Evolutionary conservation across 2,113 vertebrate genomes (phyloP).

Genomic region (Seriola quinqueradiata): DNA sequence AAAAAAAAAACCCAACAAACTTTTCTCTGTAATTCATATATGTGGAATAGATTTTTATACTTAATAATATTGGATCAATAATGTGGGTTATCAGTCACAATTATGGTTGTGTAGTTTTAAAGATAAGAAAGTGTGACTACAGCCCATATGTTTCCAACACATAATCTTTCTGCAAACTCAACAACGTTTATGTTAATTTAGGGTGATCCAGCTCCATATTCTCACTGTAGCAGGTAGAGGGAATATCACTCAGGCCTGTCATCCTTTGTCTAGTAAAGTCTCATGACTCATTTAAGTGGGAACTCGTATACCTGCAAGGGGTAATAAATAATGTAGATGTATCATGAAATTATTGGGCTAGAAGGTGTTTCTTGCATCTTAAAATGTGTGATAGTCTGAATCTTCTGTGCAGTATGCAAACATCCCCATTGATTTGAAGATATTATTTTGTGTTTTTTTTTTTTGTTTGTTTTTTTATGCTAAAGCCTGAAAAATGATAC

Average conservation of each 20-base stretch:
- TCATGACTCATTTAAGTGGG: slow-evolving; percentile 71
- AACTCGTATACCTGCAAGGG: slow-evolving; percentile 70
- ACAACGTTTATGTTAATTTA: slow-evolving; percentile 44
- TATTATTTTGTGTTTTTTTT: neutral
- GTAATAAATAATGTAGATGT: slow-evolving; percentile 71
- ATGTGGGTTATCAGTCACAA: slow-evolving; percentile 9
- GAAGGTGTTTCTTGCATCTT: slow-evolving; percentile 53
- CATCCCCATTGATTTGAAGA: slow-evolving; percentile 4
- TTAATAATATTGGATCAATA: neutral
- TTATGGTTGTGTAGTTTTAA: neutral
- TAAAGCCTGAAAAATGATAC: slow-evolving; percentile 12
- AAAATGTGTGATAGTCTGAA: slow-evolving; percentile 30
- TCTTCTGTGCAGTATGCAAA: slow-evolving; percentile 25
- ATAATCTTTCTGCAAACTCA: neutral
- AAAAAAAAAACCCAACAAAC: neutral
- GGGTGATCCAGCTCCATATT: slow-evolving; percentile 24
- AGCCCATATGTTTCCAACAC: neutral
- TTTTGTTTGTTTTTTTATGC: neutral
- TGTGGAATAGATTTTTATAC: neutral
- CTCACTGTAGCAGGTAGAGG: slow-evolving; percentile 6
- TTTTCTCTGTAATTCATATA: slow-evolving; percentile 11
- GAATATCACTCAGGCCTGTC: slow-evolving; percentile 59
- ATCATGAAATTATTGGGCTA: slow-evolving; percentile 69
- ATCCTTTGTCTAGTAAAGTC: slow-evolving; percentile 61
- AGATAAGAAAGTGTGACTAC: neutral